phyloP scores from a whole-genome alignment of 1,140 invertebrate genomes.

The Philotrypesis tridentata region DNA sequence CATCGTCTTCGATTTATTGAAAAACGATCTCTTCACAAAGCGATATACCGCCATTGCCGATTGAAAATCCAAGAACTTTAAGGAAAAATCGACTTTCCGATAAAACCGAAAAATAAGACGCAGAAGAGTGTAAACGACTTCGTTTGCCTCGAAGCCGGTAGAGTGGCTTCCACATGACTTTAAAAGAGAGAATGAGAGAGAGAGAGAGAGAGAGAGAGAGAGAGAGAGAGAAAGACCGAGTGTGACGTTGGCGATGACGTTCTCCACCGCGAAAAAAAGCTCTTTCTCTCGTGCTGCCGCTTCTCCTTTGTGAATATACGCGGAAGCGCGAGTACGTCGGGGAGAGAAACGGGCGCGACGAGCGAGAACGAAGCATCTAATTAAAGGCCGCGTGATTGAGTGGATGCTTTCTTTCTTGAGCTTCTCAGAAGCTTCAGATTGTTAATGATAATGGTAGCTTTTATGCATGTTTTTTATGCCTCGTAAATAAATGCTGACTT shows the following conservation, averaged over 20 bases:
- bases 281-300: neutral
- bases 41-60: neutral
- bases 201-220: too few relatives aligned
- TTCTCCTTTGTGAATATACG: neutral
- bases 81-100: neutral
- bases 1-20: too few relatives aligned
- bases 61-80: constrained; percentile 5
- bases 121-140: neutral
- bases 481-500: neutral
- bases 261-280: constrained; percentile 25
- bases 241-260: constrained; percentile 32
- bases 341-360: neutral
- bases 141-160: neutral
- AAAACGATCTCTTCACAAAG: neutral
- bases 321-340: neutral
- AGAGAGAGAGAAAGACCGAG: neutral
- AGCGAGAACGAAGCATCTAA: neutral
- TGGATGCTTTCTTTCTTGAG: neutral
- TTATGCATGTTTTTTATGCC: neutral
- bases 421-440: neutral
- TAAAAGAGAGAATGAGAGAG: neutral
- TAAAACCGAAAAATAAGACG: constrained; percentile 8
- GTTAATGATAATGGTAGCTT: neutral
- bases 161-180: constrained; percentile 15
- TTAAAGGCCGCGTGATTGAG: neutral